Conservation (phyloP, 2,888 invertebrate species). For the Drosophila heteroneura region DNA sequence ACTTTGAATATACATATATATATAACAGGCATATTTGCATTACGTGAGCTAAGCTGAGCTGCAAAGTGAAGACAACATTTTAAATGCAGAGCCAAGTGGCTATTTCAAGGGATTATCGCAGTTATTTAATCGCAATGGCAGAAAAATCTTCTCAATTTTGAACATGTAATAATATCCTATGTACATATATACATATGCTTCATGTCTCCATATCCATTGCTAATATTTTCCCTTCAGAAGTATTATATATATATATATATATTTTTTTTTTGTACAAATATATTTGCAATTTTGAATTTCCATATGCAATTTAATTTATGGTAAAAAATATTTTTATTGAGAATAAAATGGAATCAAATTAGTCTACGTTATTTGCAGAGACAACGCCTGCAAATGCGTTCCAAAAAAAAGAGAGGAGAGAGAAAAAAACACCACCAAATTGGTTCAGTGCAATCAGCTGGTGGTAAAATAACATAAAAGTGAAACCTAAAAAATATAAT, state of each 20-base stretch:
- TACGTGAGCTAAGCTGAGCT: slow-evolving; percentile 26
- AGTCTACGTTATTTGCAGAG: neutral
- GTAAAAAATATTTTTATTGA: neutral
- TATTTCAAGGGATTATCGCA: neutral
- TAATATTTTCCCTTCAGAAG: neutral
- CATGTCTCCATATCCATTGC: neutral
- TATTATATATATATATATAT: no score
- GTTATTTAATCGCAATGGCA: slow-evolving; percentile 3
- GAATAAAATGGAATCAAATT: neutral
- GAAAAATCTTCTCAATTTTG: neutral
- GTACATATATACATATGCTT: slow-evolving; percentile 9
- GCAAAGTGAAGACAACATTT: slow-evolving; percentile 7
- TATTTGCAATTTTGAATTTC: neutral
- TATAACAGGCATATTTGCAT: slow-evolving; percentile 18
- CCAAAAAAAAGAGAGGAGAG: neutral
- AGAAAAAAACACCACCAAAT: neutral
- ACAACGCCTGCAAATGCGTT: neutral
- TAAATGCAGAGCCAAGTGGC: neutral
- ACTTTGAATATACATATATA: neutral
- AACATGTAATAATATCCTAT: neutral
- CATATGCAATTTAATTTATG: neutral
- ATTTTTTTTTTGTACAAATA: neutral
- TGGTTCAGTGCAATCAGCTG: slow-evolving; percentile 11
- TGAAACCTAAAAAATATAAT: neutral
- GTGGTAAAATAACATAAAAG: neutral